These are phyloP conservation scores for Pristionchus japonicus DNA, from an alignment of 2,888 invertebrate species.

Conservation along the genomic window DNA sequence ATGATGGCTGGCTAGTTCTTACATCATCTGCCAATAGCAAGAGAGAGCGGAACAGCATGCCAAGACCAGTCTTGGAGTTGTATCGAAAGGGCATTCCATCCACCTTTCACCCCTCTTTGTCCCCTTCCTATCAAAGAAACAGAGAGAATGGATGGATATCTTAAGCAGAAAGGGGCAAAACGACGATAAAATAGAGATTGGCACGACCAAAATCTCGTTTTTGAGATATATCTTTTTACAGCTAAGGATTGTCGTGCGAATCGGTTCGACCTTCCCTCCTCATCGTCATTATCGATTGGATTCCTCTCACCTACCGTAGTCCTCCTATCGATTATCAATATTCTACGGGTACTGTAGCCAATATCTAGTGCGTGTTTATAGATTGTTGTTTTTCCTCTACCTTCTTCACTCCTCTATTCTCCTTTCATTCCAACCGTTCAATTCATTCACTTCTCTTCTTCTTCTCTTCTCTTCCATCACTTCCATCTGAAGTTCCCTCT, in stretches of 20 bases:
- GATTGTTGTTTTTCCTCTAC: not conserved
- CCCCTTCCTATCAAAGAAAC: not conserved
- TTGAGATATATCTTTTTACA: constrained; percentile 41
- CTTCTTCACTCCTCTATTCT: not conserved
- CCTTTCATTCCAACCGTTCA: not conserved
- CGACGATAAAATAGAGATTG: not conserved
- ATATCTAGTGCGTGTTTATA: constrained; percentile 11
- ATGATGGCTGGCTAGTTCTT: not conserved
- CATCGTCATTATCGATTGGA: constrained; percentile 10
- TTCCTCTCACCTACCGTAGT: not conserved
- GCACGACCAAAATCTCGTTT: not conserved
- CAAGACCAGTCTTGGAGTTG: not conserved
- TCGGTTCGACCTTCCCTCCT: constrained; percentile 41
- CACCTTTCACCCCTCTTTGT: constrained; percentile 25
- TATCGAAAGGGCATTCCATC: constrained; percentile 1
- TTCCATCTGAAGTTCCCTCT: not conserved
- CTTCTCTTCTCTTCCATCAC: not conserved
- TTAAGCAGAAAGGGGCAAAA: not conserved
- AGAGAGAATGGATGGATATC: too few relatives aligned
- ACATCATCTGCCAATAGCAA: not conserved
- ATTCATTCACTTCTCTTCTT: not conserved
- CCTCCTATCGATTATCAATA: not conserved
- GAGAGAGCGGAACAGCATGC: not conserved
- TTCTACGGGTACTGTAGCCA: constrained; percentile 15
- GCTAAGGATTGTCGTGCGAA: constrained; percentile 50